These are phyloP conservation scores for Phyllotis vaccarum DNA, from an alignment of 2,797 vertebrate species.

Conservation along the genomic window DNA sequence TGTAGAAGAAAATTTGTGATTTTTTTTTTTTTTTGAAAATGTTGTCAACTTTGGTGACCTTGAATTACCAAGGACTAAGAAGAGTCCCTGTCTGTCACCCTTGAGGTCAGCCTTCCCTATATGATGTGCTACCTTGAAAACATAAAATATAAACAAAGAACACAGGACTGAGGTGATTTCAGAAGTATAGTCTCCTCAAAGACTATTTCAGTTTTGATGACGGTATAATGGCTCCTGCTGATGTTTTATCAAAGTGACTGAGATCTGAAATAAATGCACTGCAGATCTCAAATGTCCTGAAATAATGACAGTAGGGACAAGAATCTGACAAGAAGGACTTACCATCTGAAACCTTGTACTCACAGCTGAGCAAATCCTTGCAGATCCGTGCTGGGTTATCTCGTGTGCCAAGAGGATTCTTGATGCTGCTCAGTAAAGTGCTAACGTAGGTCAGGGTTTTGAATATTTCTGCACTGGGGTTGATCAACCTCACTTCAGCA, in stretches of 20 bases:
- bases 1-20: not conserved
- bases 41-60: not conserved
- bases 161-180: not conserved
- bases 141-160: not conserved
- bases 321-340: slow-evolving; percentile 79
- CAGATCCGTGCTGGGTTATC: slow-evolving; percentile 97
- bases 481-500: slow-evolving; percentile 91
- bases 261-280: slow-evolving; percentile 29
- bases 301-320: not conserved
- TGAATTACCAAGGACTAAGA: not conserved
- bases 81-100: not conserved
- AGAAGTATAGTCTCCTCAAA: not conserved
- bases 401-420: slow-evolving; percentile 94
- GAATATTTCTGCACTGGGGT: slow-evolving; percentile 93
- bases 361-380: slow-evolving; percentile 96
- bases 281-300: slow-evolving; percentile 8
- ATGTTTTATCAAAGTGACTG: slow-evolving; percentile 34
- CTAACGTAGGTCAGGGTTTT: slow-evolving; percentile 95
- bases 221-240: slow-evolving; percentile 2
- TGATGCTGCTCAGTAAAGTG: slow-evolving; percentile 94
- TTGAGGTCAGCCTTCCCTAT: not conserved
- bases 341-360: slow-evolving; percentile 93
- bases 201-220: slow-evolving; percentile 57
- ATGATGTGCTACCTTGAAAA: not conserved
- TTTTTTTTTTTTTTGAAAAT: slow-evolving; percentile 15